Evolutionary conservation across 1,140 invertebrate species (phyloP).

Genomic region (Hylaeus anthracinus): DNA sequence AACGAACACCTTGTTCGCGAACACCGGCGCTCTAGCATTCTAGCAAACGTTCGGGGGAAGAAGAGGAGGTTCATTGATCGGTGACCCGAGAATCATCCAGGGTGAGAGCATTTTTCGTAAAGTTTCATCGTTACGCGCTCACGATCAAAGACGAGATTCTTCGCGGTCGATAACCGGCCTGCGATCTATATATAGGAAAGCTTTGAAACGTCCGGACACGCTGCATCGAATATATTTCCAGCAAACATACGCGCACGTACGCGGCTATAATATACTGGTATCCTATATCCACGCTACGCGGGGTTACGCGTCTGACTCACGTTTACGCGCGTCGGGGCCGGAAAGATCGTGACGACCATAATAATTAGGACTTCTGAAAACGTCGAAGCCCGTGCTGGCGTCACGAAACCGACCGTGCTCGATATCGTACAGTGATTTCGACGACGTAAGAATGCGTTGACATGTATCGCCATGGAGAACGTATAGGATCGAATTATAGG

Average conservation of each 20-base stretch:
- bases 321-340: conserved; percentile 13
- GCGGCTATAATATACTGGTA: background rate
- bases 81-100: conserved; percentile 17
- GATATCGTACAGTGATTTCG: too few relatives aligned
- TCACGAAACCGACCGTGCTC: background rate
- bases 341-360: conserved; percentile 40
- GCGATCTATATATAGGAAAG: conserved; percentile 66
- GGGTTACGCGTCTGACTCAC: conserved; percentile 11
- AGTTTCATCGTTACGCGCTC: conserved; percentile 39
- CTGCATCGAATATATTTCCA: conserved; percentile 66
- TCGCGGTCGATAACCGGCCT: conserved; percentile 59
- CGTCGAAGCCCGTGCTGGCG: background rate
- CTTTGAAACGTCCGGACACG: conserved; percentile 59
- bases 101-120: conserved; percentile 39
- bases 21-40: background rate
- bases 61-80: conserved; percentile 13
- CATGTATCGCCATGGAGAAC: too few relatives aligned
- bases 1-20: conserved; percentile 18
- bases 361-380: conserved; percentile 38
- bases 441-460: too few relatives aligned
- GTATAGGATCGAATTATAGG: too few relatives aligned
- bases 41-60: background rate
- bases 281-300: background rate
- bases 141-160: conserved; percentile 61
- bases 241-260: conserved; percentile 21